A percentile compares a stretch with the other conserved stretches of the same genome.
Conservation (phyloP, 2,797 vertebrate genomes). For the Glyptemys insculpta region DNA sequence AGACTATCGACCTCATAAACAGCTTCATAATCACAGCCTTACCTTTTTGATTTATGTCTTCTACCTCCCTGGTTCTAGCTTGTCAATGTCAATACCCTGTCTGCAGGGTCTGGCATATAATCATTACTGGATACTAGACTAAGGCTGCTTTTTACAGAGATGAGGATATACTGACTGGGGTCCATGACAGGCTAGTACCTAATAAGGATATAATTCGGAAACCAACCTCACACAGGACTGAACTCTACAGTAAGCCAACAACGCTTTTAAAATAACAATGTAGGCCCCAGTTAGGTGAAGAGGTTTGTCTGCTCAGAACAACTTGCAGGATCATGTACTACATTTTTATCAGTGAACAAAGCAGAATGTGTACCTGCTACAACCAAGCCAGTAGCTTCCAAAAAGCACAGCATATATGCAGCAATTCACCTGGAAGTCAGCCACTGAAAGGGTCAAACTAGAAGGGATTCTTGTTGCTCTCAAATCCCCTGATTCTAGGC, state of each 20-base stretch:
- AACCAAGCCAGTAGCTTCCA: neutral
- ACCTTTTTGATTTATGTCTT: neutral
- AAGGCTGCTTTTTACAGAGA: neutral
- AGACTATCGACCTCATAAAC: neutral
- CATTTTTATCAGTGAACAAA: neutral
- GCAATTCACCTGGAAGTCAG: neutral
- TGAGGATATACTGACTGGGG: neutral
- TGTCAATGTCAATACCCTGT: neutral
- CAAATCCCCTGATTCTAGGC: neutral
- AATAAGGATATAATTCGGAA: neutral
- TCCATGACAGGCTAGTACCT: neutral
- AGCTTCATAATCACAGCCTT: neutral
- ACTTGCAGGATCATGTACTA: neutral
- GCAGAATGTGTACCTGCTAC: neutral
- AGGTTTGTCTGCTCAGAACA: neutral
- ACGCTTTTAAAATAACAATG: neutral
- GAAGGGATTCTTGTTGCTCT: neutral
- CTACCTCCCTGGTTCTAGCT: neutral
- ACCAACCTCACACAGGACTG: neutral
- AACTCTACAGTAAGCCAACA: neutral
- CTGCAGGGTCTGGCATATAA: neutral
- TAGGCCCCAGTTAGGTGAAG: neutral
- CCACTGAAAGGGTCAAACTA: neutral
- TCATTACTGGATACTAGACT: rapidly evolving
- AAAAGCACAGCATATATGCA: neutral